Base-by-base conservation (phyloP, 2,797 vertebrate genomes). In the Coluber constrictor region DNA sequence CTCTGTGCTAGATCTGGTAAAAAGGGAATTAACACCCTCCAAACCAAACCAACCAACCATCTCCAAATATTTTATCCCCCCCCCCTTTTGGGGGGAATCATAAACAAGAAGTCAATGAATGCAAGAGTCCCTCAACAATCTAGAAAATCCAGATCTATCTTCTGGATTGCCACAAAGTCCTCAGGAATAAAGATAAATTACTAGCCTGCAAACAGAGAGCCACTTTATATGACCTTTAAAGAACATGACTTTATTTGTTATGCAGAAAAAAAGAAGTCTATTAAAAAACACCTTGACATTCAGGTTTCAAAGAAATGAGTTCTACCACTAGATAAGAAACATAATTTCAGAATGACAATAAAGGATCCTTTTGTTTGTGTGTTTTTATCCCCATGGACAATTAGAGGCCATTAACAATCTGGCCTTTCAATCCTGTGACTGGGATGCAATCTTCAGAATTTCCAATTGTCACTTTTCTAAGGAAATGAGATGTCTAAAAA, bases 211-310 rank as follows among this genome's bases (percentile, higher is more conserved):
- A 23, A 25, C 32, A 32, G 16, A 9, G 61, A 11, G 51, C 12
- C 59, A 51, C 27, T 87, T 94, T 56, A 60, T 74, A 94, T 10
- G 54, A 89, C 88, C 91, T 87, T 92, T 1, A 18, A 37, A 55
- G 1, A 4, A 87, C 88, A 90, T 87, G 92, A 74, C 59, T 94
- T 54, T 59, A 70, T 5, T 32, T 54, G 23, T 29, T 13, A 47
- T 94, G 63, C 86, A 87, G 18, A 70, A 93, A 95, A 92, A 88
- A 95, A 79, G 54, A 86, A 61, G 25, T 15, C 23, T 93, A 88
- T 18, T 29, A 20, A 95, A 95, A 95, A 94, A 88, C 3, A 37
- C 29, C 90, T 83, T 87, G 87, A 70, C 10, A 2, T 86, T 90
- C 74, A 90, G 54, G 51, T 54, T 94, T 86, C 51, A 74, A 25